Evolutionary conservation across 2,888 invertebrate genomes (phyloP), one percentile per base, ranked within the genome.

Genomic region (Polyommatus icarus): DNA sequence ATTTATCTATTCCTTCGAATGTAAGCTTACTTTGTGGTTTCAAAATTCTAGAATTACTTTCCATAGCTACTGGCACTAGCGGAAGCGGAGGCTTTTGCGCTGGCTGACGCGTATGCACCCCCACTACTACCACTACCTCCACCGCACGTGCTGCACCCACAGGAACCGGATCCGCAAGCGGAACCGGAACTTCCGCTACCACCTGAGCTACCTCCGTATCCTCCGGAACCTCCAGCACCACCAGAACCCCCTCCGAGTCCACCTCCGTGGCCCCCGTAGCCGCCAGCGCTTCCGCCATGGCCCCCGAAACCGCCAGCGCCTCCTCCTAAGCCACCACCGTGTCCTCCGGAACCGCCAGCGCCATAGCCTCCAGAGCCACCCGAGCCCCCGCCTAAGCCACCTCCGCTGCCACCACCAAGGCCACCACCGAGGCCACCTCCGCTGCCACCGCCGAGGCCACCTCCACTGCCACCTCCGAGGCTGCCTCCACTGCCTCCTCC

Each of bases 21-120:
- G 6, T 24, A 8, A 20, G 10, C 59, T 20, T 59, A 59, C 1
- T 59, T n/a, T 59, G 20, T 20, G 3, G 59, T 10, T 20, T 20
- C 20, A 24, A 12, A 67, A 67, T 67, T 29, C 15, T 29, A 67
- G 67, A 18, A 29, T 78, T 78, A 83, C 79, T 88, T 86, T 8
- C 90, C 89, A 82, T 92, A 89, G 80, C 89, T 85, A 46, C 89
- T 84, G 0, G 89, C 85, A 57, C 87, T 87, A 1, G 90, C 87
- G 3, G 86, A 85, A 0, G 89, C 89, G 12, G 89, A 86, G 2
- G 89, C 90, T 5, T 86, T 84, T 1, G 91, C 91, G 59, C 85
- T 89, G n/a, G 90, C 88, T 0, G 88, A 87, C 0, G 88, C 86
- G 61, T 83, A 87, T 0, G 87, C 86, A 3, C 82, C 86, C 5